Percentiles rank a stretch among this genome's conserved stretches.
Evolutionary conservation across 2,113 vertebrate genomes (phyloP).

Genomic region (Cyprinus carpio): DNA sequence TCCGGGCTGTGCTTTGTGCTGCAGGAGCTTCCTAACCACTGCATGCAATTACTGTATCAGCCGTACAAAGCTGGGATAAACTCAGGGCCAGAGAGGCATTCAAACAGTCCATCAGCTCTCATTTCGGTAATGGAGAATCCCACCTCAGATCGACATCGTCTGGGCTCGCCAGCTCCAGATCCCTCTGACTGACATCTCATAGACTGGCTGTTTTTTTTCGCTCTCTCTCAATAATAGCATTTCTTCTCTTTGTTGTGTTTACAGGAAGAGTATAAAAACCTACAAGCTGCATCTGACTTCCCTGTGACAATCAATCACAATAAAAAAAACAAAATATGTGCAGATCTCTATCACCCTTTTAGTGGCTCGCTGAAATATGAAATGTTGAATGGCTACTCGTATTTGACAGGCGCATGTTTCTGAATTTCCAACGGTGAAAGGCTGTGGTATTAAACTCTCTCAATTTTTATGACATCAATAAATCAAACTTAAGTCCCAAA

Average conservation of each 20-base stretch:
- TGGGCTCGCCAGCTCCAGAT: background rate
- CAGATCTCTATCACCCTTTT: slow-evolving; percentile 43
- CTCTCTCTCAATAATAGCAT: slow-evolving; percentile 1
- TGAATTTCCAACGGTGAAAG: slow-evolving; percentile 40
- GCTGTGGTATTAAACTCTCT: slow-evolving; percentile 38
- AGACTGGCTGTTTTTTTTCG: background rate
- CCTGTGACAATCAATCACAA: slow-evolving; percentile 38
- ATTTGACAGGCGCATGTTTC: slow-evolving; percentile 47
- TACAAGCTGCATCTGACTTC: slow-evolving; percentile 36
- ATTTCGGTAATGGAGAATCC: slow-evolving; percentile 36
- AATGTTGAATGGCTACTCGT: slow-evolving; percentile 20
- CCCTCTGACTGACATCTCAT: slow-evolving; percentile 32
- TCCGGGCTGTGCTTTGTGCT: slow-evolving; percentile 17
- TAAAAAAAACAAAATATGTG: slow-evolving; percentile 29
- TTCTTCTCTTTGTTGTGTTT: slow-evolving; percentile 36
- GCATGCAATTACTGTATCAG: slow-evolving; percentile 36
- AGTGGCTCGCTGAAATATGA: slow-evolving; percentile 38
- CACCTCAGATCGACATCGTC: slow-evolving; percentile 8
- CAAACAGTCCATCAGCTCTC: slow-evolving; percentile 32
- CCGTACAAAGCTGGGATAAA: slow-evolving; percentile 29
- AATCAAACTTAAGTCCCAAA: slow-evolving; percentile 35
- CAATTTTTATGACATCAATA: slow-evolving; percentile 37
- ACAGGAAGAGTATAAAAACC: slow-evolving; percentile 28
- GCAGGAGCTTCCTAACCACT: slow-evolving; percentile 36
- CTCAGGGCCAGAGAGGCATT: slow-evolving; percentile 32